These are phyloP conservation scores for Myathropa florea DNA, from an alignment of 2,888 invertebrate species.

Conservation along the genomic window DNA sequence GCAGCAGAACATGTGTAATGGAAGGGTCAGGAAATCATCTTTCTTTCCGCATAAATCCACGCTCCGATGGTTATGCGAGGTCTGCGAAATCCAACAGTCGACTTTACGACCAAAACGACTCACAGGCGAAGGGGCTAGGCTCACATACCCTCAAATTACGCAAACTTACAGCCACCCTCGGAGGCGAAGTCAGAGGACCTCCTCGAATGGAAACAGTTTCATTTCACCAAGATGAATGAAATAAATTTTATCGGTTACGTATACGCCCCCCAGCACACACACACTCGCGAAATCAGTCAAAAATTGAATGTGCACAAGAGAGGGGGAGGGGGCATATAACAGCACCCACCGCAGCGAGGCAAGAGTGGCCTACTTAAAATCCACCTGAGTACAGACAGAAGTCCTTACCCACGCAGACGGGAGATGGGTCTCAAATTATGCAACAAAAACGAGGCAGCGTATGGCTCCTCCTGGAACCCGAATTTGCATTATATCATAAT, in stretches of 20 bases:
- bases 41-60: too few species aligned
- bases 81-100: too few species aligned
- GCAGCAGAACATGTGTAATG: too few species aligned
- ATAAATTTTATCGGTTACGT: constrained; percentile 28
- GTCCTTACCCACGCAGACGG: neutral
- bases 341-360: neutral
- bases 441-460: constrained; percentile 47
- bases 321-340: neutral
- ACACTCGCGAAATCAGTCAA: neutral
- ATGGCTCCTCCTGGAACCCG: constrained; percentile 26
- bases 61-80: too few species aligned
- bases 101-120: too few species aligned
- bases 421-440: constrained; percentile 47
- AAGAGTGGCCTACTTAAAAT: constrained; percentile 38
- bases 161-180: neutral
- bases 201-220: neutral
- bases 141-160: too few species aligned
- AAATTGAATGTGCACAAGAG: neutral
- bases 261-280: constrained; percentile 49
- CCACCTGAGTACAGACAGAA: constrained; percentile 11
- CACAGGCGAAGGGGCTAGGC: too few species aligned
- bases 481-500: constrained; percentile 43
- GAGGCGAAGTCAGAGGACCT: neutral
- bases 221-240: neutral
- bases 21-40: too few species aligned